A percentile compares a stretch with the other conserved stretches of the same genome.
Conservation (phyloP, 1,140 invertebrate species). For the Magallana gigas region DNA sequence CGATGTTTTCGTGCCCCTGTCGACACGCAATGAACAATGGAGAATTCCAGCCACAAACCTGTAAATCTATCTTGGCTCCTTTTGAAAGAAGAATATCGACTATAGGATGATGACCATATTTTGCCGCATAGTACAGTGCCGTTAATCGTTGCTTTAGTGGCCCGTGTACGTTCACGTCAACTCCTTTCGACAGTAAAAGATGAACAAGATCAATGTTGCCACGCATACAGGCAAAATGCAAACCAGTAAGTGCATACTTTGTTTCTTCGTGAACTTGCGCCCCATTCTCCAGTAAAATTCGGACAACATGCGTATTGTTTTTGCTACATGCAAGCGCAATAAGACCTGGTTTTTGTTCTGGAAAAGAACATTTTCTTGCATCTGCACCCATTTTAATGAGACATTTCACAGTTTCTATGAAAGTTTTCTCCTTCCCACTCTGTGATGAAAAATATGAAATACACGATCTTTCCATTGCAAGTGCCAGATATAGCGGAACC, state of each 20-base stretch:
- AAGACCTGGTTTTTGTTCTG: not conserved
- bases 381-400: not conserved
- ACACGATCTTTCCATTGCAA: not conserved
- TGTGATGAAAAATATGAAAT: not conserved
- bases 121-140: not conserved
- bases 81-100: conserved; percentile 5
- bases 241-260: not conserved
- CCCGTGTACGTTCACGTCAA: not conserved
- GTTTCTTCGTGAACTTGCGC: not conserved
- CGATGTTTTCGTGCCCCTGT: not conserved
- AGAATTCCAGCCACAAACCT: not conserved
- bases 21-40: not conserved
- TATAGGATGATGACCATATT: not conserved
- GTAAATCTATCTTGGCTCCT: not conserved
- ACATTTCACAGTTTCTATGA: not conserved
- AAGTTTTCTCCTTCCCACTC: not conserved
- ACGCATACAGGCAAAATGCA: not conserved
- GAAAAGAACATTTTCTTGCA: not conserved
- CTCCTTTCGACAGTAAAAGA: not conserved
- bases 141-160: not conserved
- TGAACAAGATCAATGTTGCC: not conserved
- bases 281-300: not conserved
- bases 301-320: not conserved
- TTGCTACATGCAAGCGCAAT: not conserved
- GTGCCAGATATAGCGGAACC: not conserved